phyloP scores from a whole-genome alignment of 1,140 invertebrate genomes.

The Dysdera silvatica region DNA sequence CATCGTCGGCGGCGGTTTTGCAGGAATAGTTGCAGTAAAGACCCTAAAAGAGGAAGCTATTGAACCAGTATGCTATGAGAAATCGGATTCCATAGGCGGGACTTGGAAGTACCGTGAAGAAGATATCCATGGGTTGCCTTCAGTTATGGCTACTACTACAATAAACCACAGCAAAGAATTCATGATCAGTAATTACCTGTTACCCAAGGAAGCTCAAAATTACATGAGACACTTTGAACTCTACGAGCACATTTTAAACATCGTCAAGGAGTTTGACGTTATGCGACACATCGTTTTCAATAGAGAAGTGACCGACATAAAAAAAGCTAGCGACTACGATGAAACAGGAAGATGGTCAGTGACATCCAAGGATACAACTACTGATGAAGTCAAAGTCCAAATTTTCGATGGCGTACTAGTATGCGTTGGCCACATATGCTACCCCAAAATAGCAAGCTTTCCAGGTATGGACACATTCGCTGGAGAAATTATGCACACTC shows the following conservation, averaged over 20 bases:
- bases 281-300: constrained; percentile 7
- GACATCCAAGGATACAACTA: constrained; percentile 25
- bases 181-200: constrained; percentile 44
- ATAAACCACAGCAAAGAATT: constrained; percentile 50
- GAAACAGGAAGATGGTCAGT: constrained; percentile 43
- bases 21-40: not conserved
- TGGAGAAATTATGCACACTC: constrained; percentile 45
- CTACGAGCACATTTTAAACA: constrained; percentile 38
- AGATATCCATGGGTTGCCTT: constrained; percentile 34
- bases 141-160: constrained; percentile 32
- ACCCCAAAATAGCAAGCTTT: constrained; percentile 29
- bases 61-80: constrained; percentile 45
- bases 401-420: constrained; percentile 44
- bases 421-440: constrained; percentile 38
- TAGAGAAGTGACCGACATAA: constrained; percentile 25
- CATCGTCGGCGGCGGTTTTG: not conserved
- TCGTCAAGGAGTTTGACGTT: constrained; percentile 33
- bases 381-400: constrained; percentile 27
- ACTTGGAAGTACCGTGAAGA: constrained; percentile 48
- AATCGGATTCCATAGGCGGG: constrained; percentile 45
- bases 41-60: constrained; percentile 32
- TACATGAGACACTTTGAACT: constrained; percentile 38
- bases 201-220: constrained; percentile 37
- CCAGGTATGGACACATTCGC: constrained; percentile 40
- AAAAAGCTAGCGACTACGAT: constrained; percentile 37